Evolutionary conservation across 2,113 vertebrate genomes (phyloP).

Genomic region (Phasianus colchicus): DNA sequence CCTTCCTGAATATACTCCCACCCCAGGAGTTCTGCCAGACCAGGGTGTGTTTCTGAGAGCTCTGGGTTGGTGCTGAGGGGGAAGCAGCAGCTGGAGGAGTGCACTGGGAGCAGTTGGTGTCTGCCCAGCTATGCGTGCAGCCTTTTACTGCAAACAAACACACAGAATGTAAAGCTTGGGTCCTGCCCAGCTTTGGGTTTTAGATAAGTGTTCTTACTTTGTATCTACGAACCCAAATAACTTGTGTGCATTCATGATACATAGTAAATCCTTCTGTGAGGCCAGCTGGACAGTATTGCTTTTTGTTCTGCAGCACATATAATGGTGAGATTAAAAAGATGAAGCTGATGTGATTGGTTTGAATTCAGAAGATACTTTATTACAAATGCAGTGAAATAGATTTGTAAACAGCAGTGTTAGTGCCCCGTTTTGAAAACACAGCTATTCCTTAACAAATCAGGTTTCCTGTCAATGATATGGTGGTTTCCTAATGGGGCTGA

Average conservation of each 20-base stretch:
- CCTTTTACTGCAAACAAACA: background rate
- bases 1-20: background rate
- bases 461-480: background rate
- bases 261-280: background rate
- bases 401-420: background rate
- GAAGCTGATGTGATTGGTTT: background rate
- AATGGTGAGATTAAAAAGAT: rapidly evolving
- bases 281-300: background rate
- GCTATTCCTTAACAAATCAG: rapidly evolving
- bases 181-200: background rate
- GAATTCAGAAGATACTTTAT: background rate
- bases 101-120: background rate
- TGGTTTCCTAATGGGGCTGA: background rate
- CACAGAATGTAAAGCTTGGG: rapidly evolving
- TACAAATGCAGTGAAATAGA: background rate
- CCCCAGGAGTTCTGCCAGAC: background rate
- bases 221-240: background rate
- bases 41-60: background rate
- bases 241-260: rapidly evolving
- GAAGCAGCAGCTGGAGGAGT: background rate
- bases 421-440: background rate
- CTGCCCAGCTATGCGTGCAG: background rate
- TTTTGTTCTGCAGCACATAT: background rate
- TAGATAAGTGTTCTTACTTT: background rate
- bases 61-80: background rate